Evolutionary conservation across 2,888 invertebrate genomes (phyloP).

Genomic region (Heteromyza rotundicornis): DNA sequence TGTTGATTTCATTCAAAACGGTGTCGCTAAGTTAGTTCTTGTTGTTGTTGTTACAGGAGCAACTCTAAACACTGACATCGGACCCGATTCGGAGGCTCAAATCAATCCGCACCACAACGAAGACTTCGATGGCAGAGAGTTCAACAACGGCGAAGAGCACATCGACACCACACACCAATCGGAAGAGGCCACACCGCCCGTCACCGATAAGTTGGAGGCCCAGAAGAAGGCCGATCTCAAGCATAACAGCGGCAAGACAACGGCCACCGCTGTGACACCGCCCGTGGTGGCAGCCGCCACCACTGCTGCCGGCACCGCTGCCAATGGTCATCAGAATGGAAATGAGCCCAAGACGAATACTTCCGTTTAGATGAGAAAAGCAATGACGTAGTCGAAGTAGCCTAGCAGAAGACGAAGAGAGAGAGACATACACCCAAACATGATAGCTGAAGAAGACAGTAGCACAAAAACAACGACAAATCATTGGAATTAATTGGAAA

Average conservation of each 20-base stretch:
- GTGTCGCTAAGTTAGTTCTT: constrained; percentile 63
- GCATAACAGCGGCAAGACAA: constrained; percentile 39
- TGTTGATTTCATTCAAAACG: constrained; percentile 23
- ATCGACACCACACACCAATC: constrained; percentile 60
- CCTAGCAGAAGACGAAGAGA: not conserved
- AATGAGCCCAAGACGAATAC: constrained; percentile 59
- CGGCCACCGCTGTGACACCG: constrained; percentile 46
- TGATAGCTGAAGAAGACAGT: not conserved
- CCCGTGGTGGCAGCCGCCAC: constrained; percentile 39
- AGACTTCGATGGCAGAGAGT: constrained; percentile 65
- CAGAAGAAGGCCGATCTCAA: constrained; percentile 60
- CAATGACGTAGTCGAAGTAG: constrained; percentile 27
- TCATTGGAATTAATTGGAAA: constrained; percentile 12
- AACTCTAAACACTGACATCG: constrained; percentile 68
- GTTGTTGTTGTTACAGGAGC: constrained; percentile 72
- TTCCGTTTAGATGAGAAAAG: constrained; percentile 46
- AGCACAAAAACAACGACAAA: constrained; percentile 17
- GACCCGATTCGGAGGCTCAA: constrained; percentile 69
- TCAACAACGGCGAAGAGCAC: constrained; percentile 57
- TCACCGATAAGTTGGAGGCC: constrained; percentile 60
- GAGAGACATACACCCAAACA: no score
- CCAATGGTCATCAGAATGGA: constrained; percentile 48
- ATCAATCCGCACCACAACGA: constrained; percentile 68
- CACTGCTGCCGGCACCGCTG: constrained; percentile 23
- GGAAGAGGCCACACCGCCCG: constrained; percentile 60